Evolutionary conservation across 2,888 invertebrate species (phyloP).

Genomic region (Mimachlamys varia): DNA sequence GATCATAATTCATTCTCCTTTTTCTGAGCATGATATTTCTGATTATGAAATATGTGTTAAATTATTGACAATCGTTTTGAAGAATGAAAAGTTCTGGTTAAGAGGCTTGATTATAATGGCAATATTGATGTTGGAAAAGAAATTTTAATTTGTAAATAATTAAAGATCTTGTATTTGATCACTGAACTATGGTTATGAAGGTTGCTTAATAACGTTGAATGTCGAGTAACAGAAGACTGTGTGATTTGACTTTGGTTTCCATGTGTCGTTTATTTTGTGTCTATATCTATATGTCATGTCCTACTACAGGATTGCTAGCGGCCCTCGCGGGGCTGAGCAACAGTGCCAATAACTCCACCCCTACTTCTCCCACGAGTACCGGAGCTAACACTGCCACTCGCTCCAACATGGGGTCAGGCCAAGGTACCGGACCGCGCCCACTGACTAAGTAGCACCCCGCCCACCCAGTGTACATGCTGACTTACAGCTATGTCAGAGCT

Average conservation of each 20-base stretch:
- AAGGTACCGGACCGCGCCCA: slow-evolving; percentile 16
- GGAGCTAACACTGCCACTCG: slow-evolving; percentile 43
- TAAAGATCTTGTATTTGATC: background rate
- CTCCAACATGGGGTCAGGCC: slow-evolving; percentile 25
- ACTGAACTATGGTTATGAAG: no score
- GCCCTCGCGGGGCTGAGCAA: slow-evolving; percentile 70
- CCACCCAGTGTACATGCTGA: slow-evolving; percentile 10
- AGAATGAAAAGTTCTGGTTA: background rate
- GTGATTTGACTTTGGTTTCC: slow-evolving; percentile 37
- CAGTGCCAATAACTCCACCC: slow-evolving; percentile 60
- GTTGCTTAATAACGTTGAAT: background rate
- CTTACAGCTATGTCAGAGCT: slow-evolving; percentile 1
- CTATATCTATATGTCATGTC: slow-evolving; percentile 40
- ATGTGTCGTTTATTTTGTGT: slow-evolving; percentile 43
- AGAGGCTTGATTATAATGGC: background rate
- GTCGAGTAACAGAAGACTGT: background rate
- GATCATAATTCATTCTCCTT: background rate
- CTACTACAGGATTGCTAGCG: slow-evolving; percentile 69
- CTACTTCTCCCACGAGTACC: slow-evolving; percentile 56
- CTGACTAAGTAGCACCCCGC: slow-evolving; percentile 7
- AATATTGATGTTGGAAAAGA: background rate
- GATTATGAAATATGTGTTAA: background rate
- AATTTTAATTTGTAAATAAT: background rate
- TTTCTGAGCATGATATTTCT: background rate
- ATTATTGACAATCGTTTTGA: no score